phyloP scores from a whole-genome alignment of 2,113 vertebrate genomes.

The Ciconia boyciana region DNA sequence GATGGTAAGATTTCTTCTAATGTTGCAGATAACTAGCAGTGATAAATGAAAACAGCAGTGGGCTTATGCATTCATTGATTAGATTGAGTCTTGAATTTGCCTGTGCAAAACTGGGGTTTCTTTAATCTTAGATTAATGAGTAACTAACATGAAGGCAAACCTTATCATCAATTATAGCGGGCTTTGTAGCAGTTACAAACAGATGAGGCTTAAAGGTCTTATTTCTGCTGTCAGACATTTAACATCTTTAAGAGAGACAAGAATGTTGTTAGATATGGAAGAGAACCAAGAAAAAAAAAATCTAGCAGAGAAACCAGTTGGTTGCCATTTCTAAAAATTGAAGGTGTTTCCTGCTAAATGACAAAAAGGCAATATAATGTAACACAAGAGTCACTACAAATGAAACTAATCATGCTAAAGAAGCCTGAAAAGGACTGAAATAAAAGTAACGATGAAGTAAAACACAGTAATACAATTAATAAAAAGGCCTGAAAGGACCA shows the following conservation, averaged over 20 bases:
- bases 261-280: not conserved
- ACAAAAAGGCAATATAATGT: not conserved
- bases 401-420: not conserved
- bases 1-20: not conserved
- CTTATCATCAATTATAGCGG: not conserved
- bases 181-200: not conserved
- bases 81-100: not conserved
- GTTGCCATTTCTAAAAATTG: not conserved
- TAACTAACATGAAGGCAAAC: not conserved
- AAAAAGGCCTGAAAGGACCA: not conserved
- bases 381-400: not conserved
- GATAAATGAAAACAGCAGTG: not conserved
- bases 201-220: not conserved
- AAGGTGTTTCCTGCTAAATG: not conserved
- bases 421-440: not conserved
- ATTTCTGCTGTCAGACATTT: not conserved
- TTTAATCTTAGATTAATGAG: not conserved
- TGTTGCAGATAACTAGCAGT: not conserved
- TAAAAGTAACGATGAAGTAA: not conserved
- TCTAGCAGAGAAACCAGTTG: not conserved
- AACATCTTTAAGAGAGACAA: not conserved
- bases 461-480: not conserved
- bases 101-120: not conserved
- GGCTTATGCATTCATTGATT: not conserved
- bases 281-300: not conserved